Evolutionary conservation across 2,888 invertebrate genomes (phyloP).

Genomic region (Saturnia japonica): DNA sequence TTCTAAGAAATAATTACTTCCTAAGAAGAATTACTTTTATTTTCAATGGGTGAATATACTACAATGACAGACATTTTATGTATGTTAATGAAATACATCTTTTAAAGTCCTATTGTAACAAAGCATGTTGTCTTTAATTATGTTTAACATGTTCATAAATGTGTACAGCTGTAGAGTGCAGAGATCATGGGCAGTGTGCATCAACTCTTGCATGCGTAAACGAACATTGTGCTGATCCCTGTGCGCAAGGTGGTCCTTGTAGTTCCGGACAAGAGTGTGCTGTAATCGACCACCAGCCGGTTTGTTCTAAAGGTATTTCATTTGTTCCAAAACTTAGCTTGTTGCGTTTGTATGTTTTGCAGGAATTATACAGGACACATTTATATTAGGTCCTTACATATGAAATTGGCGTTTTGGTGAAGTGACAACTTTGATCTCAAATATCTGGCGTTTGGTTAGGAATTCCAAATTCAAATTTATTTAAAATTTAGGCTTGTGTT

Average conservation of each 20-base stretch:
- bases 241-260: conserved; percentile 88
- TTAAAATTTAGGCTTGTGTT: too few species aligned
- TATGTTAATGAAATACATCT: background rate
- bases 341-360: background rate
- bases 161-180: conserved; percentile 89
- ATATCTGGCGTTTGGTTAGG: too few species aligned
- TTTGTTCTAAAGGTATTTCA: conserved; percentile 87
- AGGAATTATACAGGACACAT: background rate
- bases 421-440: too few species aligned
- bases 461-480: too few species aligned
- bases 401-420: too few species aligned
- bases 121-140: background rate
- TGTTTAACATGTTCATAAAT: conserved; percentile 28
- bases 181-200: conserved; percentile 90
- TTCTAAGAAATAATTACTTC: background rate
- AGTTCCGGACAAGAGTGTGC: conserved; percentile 88
- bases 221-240: conserved; percentile 91
- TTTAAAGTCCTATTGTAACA: background rate
- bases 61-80: background rate
- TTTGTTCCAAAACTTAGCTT: background rate
- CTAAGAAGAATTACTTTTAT: background rate
- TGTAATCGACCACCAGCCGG: conserved; percentile 91
- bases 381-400: too few species aligned
- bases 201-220: conserved; percentile 89
- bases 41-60: background rate